These are phyloP conservation scores for Caenorhabditis imperialis DNA, from an alignment of 2,888 invertebrate genomes.

Conservation along the genomic window DNA sequence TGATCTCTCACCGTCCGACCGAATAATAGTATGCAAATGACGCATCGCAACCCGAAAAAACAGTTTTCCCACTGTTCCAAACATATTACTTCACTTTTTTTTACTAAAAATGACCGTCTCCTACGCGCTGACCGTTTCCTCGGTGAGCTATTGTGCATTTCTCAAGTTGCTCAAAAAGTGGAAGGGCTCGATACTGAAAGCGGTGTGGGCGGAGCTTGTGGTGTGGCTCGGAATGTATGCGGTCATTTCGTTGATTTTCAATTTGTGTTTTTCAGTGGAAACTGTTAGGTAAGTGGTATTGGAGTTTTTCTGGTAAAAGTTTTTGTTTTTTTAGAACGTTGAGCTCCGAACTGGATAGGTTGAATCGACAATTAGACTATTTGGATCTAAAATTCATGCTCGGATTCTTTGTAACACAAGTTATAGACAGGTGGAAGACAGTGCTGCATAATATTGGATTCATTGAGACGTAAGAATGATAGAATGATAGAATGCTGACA, in stretches of 20 bases:
- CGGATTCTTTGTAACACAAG: conserved; percentile 69
- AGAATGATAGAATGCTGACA: conserved; percentile 9
- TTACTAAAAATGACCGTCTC: conserved; percentile 73
- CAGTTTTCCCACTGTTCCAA: no score
- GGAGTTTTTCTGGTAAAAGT: no score
- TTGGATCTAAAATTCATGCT: conserved; percentile 70
- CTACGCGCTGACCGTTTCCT: conserved; percentile 72
- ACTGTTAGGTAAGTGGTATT: conserved; percentile 10
- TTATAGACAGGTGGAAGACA: conserved; percentile 64
- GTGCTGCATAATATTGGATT: conserved; percentile 59
- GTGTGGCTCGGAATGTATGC: conserved; percentile 67
- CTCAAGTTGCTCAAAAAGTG: conserved; percentile 70
- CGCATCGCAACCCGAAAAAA: no score
- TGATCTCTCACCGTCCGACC: no score
- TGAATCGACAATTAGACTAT: conserved; percentile 53
- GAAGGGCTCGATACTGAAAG: conserved; percentile 70
- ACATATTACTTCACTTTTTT: no score
- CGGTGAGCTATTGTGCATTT: conserved; percentile 61
- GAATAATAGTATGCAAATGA: no score
- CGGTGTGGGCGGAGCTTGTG: conserved; percentile 69
- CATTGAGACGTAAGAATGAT: conserved; percentile 54
- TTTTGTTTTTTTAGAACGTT: conserved; percentile 27
- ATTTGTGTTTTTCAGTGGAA: conserved; percentile 37
- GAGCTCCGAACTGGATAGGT: conserved; percentile 42
- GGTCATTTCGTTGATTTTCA: conserved; percentile 58